These are phyloP conservation scores for Zosterops borbonicus DNA, from an alignment of 2,113 vertebrate species.

Conservation along the genomic window DNA sequence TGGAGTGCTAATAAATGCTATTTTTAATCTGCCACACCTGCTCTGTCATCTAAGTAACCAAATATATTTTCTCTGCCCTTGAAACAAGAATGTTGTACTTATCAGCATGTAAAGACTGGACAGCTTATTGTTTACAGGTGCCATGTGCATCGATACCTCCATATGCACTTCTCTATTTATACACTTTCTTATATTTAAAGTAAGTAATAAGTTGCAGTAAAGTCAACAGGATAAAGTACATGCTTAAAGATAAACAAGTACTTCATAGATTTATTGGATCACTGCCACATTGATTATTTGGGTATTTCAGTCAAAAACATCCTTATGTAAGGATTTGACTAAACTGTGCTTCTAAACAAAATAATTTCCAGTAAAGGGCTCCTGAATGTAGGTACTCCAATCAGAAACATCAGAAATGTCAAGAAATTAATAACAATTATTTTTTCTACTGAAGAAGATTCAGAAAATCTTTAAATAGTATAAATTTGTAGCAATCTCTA, in stretches of 20 bases:
- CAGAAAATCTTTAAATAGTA: neutral
- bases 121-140: neutral
- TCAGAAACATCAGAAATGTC: neutral
- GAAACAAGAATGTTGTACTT: neutral
- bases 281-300: neutral
- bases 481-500: neutral
- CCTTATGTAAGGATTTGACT: neutral
- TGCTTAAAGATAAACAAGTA: slow-evolving; percentile 1
- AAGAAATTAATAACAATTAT: neutral
- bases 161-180: neutral
- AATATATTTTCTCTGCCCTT: slow-evolving; percentile 17
- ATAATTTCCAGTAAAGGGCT: neutral
- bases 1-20: slow-evolving; percentile 27
- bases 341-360: neutral
- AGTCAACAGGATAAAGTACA: neutral
- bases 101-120: neutral
- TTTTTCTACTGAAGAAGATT: neutral
- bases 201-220: neutral
- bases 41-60: neutral
- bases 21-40: slow-evolving; percentile 40
- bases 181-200: neutral
- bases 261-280: neutral
- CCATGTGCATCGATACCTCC: neutral
- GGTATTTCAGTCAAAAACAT: neutral
- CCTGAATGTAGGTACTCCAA: neutral